A percentile compares a stretch with the other conserved stretches of the same genome.
These are phyloP conservation scores for Morone saxatilis DNA, from an alignment of 2,113 vertebrate genomes.

Conservation along the genomic window DNA sequence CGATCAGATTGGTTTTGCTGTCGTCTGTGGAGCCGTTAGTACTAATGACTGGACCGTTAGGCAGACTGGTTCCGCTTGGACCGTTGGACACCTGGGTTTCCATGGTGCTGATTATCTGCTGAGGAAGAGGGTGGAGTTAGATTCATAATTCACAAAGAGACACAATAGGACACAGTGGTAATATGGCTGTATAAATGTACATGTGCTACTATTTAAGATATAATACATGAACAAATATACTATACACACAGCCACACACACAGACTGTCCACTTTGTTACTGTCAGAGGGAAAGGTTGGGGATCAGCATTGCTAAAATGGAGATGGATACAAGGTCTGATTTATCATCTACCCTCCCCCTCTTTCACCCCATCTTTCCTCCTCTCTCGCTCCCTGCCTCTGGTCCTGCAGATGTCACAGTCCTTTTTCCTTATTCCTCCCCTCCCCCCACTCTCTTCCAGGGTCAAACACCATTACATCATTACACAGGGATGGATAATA, in stretches of 20 bases:
- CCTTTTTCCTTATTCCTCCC: slow-evolving; percentile 66
- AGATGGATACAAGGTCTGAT: slow-evolving; percentile 66
- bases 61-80: slow-evolving; percentile 91
- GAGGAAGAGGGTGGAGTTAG: slow-evolving; percentile 83
- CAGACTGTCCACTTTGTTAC: slow-evolving; percentile 50
- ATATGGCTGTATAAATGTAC: slow-evolving; percentile 7
- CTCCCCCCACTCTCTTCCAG: slow-evolving; percentile 72
- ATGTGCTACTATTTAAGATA: slow-evolving; percentile 12
- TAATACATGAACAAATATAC: slow-evolving; percentile 15
- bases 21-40: slow-evolving; percentile 91
- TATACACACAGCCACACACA: background rate
- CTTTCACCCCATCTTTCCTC: slow-evolving; percentile 44
- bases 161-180: background rate
- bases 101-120: slow-evolving; percentile 99
- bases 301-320: slow-evolving; percentile 71
- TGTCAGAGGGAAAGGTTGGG: slow-evolving; percentile 67
- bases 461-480: slow-evolving; percentile 83
- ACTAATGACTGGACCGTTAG: slow-evolving; percentile 92
- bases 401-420: slow-evolving; percentile 83
- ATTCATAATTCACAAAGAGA: slow-evolving; percentile 43
- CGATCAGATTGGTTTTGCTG: slow-evolving; percentile 98
- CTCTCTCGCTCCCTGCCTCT: slow-evolving; percentile 72
- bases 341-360: slow-evolving; percentile 66
- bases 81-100: slow-evolving; percentile 97
- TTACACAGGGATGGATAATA: slow-evolving; percentile 68